Evolutionary conservation across 1,140 invertebrate genomes (phyloP), one percentile per base, ranked within the genome.

Genomic region (Mesaphorura yosii): DNA sequence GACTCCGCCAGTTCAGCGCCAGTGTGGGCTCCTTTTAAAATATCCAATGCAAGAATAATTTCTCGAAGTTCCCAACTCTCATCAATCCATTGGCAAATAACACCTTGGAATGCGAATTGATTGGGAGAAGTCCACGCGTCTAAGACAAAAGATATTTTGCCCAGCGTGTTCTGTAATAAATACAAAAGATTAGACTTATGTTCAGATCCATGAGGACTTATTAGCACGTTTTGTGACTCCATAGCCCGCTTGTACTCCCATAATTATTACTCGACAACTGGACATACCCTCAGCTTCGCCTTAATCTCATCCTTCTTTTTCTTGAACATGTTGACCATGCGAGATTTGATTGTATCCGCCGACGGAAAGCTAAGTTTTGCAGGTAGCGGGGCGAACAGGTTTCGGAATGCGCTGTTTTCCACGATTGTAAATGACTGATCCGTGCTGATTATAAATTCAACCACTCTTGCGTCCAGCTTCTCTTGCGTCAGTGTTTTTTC

Each of bases 51-150:
- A 7, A 46, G 10, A 12, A 20, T 7, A 7, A 10, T 15, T 25
- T 23, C 22, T 4, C 20, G 10, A 4, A 46, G 22, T 6, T 23
- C 20, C 44, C 44, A 46, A 46, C 28, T 26, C 7, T 6, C 28
- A 10, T 7, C 19, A 23, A 46, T 46, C 44, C 44, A 46, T 15
- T 25, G 44, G 15, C 15, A 15, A 5, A 46, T 46, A 14, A 46
- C 19, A 7, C 44, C 44, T 20, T 25, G 44, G 28, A 46, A 46
- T 17, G 44, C 7, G 12, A 46, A n/a, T 28, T 46, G 44, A 23
- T 23, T 46, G 12, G 20, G n/a, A n/a, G 44, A 44, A 10, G 41
- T 53, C 51, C 51, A 53, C 17, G n/a, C 10, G 23, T 53, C 51
- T 2, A 53, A 3, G 28, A 34, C 40, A 29, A 53, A 45, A 15